Evolutionary conservation across 2,888 invertebrate genomes (phyloP).

Genomic region (Tinea pellionella): DNA sequence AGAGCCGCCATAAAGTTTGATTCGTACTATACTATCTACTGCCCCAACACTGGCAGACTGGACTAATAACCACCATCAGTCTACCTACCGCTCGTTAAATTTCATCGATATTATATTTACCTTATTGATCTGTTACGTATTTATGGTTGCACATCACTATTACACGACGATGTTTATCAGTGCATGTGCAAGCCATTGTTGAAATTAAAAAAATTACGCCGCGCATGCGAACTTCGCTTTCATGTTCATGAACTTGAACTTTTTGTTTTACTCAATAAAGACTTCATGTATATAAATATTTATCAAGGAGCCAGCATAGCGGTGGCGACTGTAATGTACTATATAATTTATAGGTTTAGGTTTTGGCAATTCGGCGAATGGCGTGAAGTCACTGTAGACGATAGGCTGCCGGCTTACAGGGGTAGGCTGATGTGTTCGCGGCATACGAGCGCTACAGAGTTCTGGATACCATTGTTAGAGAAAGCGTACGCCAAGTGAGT

Average conservation of each 20-base stretch:
- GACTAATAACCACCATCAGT: no score
- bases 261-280: no score
- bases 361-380: slow-evolving; percentile 87
- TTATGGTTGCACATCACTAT: background rate
- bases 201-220: background rate
- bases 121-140: no score
- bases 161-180: background rate
- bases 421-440: slow-evolving; percentile 73
- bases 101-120: no score
- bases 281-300: no score
- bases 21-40: no score
- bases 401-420: slow-evolving; percentile 77
- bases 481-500: slow-evolving; percentile 85
- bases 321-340: no score
- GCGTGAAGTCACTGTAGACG: slow-evolving; percentile 81
- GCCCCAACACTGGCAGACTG: no score
- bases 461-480: slow-evolving; percentile 82
- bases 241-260: background rate
- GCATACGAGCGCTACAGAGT: slow-evolving; percentile 57
- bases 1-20: no score
- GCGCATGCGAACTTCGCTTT: background rate
- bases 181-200: slow-evolving; percentile 2
- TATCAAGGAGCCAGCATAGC: no score
- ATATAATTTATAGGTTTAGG: slow-evolving; percentile 62
- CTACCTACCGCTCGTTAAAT: no score